Percentiles rank a stretch among this genome's conserved stretches.
phyloP scores from a whole-genome alignment of 1,140 invertebrate genomes.

The Stegodyphus mimosarum region DNA sequence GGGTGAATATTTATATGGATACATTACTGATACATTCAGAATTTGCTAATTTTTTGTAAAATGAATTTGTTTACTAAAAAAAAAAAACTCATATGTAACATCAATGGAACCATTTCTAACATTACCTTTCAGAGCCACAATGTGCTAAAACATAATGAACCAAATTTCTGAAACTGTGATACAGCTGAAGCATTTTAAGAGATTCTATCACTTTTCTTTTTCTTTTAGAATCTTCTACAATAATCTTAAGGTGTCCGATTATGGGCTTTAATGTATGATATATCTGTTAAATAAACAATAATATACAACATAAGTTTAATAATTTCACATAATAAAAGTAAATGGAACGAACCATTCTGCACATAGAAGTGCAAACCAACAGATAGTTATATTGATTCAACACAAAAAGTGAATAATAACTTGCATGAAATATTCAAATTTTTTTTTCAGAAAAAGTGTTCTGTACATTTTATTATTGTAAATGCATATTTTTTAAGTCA shows the following conservation, averaged over 20 bases:
- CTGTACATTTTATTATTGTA: too few species aligned
- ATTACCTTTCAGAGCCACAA: neutral
- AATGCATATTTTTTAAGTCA: too few species aligned
- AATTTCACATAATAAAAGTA: neutral
- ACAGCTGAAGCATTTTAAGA: slow-evolving; percentile 35
- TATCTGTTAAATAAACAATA: neutral
- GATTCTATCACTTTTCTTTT: slow-evolving; percentile 13
- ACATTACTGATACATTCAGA: too few species aligned
- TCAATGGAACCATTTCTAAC: too few species aligned
- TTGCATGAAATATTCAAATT: too few species aligned
- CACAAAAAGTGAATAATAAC: too few species aligned
- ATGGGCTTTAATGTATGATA: slow-evolving; percentile 30
- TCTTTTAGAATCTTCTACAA: slow-evolving; percentile 10
- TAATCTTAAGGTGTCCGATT: slow-evolving; percentile 8
- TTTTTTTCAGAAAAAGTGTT: too few species aligned
- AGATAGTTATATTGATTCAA: too few species aligned
- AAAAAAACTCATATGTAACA: neutral
- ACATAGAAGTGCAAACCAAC: too few species aligned
- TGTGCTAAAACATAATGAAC: slow-evolving; percentile 26
- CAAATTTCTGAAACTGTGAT: slow-evolving; percentile 44
- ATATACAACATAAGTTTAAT: neutral
- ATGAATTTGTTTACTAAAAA: neutral
- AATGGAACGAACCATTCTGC: too few species aligned
- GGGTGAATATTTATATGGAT: too few species aligned
- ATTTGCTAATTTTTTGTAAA: neutral